Percentiles rank a stretch among this genome's conserved stretches.
Conservation (phyloP, 2,797 vertebrate species). For the Halcyon smyrnensis region DNA sequence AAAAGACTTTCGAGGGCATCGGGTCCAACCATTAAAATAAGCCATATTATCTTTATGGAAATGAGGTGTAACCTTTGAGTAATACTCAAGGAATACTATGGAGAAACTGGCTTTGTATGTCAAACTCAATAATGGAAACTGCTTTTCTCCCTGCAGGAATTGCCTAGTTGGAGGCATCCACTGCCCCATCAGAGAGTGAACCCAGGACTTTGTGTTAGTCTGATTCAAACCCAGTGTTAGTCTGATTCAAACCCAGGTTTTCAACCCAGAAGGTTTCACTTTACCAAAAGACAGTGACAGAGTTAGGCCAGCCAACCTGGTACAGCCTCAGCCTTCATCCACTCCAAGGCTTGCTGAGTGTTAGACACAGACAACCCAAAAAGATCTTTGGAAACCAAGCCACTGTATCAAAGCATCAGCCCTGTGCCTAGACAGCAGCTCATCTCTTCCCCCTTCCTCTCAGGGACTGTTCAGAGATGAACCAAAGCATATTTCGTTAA, state of each 20-base stretch:
- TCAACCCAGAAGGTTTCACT: not conserved
- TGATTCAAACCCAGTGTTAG: not conserved
- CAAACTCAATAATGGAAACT: not conserved
- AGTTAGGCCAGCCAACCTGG: not conserved
- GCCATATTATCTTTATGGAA: fast-evolving
- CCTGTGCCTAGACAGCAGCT: not conserved
- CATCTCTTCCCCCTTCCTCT: not conserved
- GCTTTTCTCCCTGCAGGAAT: not conserved
- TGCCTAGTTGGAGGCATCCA: not conserved
- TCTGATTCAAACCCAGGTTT: not conserved
- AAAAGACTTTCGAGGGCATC: too few species aligned
- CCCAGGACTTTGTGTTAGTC: not conserved
- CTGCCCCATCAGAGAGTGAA: not conserved
- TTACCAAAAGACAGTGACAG: not conserved
- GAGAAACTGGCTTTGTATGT: not conserved
- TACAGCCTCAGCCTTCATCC: not conserved
- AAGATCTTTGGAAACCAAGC: not conserved
- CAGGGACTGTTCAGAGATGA: not conserved
- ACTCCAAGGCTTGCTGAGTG: not conserved
- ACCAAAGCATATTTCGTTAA: not conserved
- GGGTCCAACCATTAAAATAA: too few species aligned
- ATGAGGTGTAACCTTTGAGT: not conserved
- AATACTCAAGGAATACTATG: not conserved
- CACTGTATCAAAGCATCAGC: not conserved
- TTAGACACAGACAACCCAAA: not conserved